Percentiles rank a stretch among this genome's conserved stretches.
Evolutionary conservation across 2,888 invertebrate genomes (phyloP).

Genomic region (Spisula subtruncata): DNA sequence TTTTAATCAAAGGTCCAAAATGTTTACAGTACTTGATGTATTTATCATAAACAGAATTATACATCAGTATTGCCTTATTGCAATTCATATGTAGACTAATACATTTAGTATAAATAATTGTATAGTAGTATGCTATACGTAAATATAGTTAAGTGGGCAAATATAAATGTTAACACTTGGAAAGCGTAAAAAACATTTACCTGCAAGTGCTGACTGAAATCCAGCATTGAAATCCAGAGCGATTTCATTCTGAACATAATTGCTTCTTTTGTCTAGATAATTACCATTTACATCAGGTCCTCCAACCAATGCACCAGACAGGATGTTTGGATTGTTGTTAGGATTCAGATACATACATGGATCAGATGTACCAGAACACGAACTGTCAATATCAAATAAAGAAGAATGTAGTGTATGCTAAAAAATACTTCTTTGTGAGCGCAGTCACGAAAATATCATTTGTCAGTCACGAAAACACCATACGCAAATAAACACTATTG

Average conservation of each 20-base stretch:
- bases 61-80: not conserved
- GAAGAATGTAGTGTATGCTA: too few species aligned
- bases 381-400: slow-evolving; percentile 37
- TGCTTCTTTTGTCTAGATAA: slow-evolving; percentile 78
- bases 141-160: too few species aligned
- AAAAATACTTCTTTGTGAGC: too few species aligned
- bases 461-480: too few species aligned
- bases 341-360: slow-evolving; percentile 37
- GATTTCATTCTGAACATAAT: slow-evolving; percentile 83
- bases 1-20: not conserved
- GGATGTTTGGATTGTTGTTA: slow-evolving; percentile 74
- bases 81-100: not conserved
- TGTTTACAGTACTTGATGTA: too few species aligned
- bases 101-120: too few species aligned
- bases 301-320: slow-evolving; percentile 80
- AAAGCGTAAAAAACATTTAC: slow-evolving; percentile 58
- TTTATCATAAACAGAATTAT: not conserved
- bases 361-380: slow-evolving; percentile 34
- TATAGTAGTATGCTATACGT: too few species aligned
- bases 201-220: slow-evolving; percentile 83
- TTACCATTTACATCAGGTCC: slow-evolving; percentile 79
- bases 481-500: too few species aligned
- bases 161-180: too few species aligned
- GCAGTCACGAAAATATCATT: too few species aligned
- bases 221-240: slow-evolving; percentile 85